These are phyloP conservation scores for Oppia nitens DNA, from an alignment of 1,140 invertebrate genomes.

Conservation along the genomic window DNA sequence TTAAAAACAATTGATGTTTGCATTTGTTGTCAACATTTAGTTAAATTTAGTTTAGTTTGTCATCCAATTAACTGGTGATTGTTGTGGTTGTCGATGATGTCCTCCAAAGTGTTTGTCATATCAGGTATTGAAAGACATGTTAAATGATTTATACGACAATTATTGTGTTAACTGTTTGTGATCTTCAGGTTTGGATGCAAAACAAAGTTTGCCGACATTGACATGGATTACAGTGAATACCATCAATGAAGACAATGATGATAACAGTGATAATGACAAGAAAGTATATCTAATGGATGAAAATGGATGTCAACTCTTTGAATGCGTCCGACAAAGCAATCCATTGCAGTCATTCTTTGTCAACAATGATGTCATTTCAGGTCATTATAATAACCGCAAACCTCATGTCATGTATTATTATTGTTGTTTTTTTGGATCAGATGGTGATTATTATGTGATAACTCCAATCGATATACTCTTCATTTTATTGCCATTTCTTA, in stretches of 20 bases:
- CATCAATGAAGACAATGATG: too few species aligned
- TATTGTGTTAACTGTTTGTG: neutral
- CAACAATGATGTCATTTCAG: neutral
- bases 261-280: neutral
- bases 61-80: too few species aligned
- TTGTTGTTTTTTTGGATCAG: neutral
- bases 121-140: neutral
- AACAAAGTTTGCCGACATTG: too few species aligned
- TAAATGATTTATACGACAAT: neutral
- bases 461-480: conserved; percentile 6
- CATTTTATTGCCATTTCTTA: conserved; percentile 2
- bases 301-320: neutral
- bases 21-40: neutral
- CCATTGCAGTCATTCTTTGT: neutral
- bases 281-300: neutral
- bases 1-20: too few species aligned
- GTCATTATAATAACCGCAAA: neutral
- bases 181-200: too few species aligned
- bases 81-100: neutral
- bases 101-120: neutral
- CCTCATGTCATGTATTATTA: neutral
- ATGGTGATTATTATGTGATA: conserved; percentile 4
- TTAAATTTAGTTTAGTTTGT: neutral
- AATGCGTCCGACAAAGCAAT: neutral
- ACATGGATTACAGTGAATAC: too few species aligned